Conservation (phyloP, 1,140 invertebrate species). For the Propsilocerus akamusi region DNA sequence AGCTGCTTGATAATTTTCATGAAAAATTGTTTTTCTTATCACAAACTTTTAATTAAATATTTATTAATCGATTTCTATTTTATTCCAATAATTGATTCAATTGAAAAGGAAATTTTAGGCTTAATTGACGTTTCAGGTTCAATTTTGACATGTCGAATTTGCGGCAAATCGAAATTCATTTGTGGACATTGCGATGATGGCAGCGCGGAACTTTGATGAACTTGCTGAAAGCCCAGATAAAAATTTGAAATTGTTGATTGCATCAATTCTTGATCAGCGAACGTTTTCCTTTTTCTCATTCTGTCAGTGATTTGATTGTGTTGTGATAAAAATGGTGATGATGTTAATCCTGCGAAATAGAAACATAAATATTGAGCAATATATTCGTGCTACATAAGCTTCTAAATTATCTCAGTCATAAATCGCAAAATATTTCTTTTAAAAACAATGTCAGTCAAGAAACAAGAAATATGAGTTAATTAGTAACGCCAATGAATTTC, state of each 20-base stretch:
- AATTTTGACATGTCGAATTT: constrained; percentile 2
- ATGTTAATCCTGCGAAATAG: too few relatives aligned
- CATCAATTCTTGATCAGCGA: constrained; percentile 31
- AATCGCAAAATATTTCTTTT: too few relatives aligned
- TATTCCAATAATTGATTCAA: constrained; percentile 36
- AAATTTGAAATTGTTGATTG: constrained; percentile 11
- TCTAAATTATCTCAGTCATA: too few relatives aligned
- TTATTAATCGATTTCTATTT: constrained; percentile 9
- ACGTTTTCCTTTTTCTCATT: constrained; percentile 29
- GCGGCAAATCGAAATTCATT: neutral
- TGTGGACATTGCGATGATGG: neutral
- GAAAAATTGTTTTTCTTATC: too few relatives aligned
- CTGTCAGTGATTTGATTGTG: constrained; percentile 27
- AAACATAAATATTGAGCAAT: too few relatives aligned
- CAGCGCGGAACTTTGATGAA: constrained; percentile 9
- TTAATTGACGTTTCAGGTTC: constrained; percentile 11
- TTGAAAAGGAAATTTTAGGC: constrained; percentile 33
- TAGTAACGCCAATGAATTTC: too few relatives aligned
- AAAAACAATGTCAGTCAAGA: too few relatives aligned
- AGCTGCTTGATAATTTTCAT: too few relatives aligned
- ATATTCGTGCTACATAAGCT: too few relatives aligned
- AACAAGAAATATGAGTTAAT: too few relatives aligned
- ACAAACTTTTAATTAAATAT: too few relatives aligned
- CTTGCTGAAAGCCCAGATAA: constrained; percentile 7
- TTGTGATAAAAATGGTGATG: too few relatives aligned